Conservation (phyloP, 2,888 invertebrate species). For the Yponomeuta cagnagella region DNA sequence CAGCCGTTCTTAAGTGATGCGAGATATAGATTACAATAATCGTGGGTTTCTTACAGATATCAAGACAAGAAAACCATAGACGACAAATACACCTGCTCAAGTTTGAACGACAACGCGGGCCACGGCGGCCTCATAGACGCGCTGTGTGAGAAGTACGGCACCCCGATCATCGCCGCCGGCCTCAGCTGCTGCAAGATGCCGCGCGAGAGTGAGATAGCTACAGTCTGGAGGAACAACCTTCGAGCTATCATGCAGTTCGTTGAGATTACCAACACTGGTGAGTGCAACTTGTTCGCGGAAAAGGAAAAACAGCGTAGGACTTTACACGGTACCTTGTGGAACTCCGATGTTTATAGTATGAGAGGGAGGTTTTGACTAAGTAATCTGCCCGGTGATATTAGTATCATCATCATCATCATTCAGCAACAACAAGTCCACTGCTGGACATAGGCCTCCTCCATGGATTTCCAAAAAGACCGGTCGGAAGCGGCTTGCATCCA, state of each 20-base stretch:
- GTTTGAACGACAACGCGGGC: conserved; percentile 30
- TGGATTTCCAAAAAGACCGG: too few relatives aligned
- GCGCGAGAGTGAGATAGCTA: conserved; percentile 76
- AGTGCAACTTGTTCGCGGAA: conserved; percentile 20
- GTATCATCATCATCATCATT: too few relatives aligned
- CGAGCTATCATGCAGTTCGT: conserved; percentile 79
- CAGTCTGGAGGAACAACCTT: conserved; percentile 82
- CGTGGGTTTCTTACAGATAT: conserved; percentile 22
- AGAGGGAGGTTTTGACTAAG: too few relatives aligned
- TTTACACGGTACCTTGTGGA: too few relatives aligned
- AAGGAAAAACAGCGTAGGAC: too few relatives aligned
- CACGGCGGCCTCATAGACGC: conserved; percentile 74
- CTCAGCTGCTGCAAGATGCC: conserved; percentile 92
- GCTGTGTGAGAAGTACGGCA: conserved; percentile 77
- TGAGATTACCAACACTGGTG: conserved; percentile 78
- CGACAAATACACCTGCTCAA: conserved; percentile 46
- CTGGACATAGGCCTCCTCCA: too few relatives aligned
- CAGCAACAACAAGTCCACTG: too few relatives aligned
- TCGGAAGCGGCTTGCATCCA: too few relatives aligned
- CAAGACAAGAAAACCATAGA: conserved; percentile 55
- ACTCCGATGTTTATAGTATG: too few relatives aligned
- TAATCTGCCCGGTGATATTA: too few relatives aligned
- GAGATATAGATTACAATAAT: neutral
- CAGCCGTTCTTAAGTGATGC: too few relatives aligned
- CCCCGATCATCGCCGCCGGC: conserved; percentile 82